These are phyloP conservation scores for Dasysyrphus albostriatus DNA, from an alignment of 2,888 invertebrate species.

Conservation along the genomic window DNA sequence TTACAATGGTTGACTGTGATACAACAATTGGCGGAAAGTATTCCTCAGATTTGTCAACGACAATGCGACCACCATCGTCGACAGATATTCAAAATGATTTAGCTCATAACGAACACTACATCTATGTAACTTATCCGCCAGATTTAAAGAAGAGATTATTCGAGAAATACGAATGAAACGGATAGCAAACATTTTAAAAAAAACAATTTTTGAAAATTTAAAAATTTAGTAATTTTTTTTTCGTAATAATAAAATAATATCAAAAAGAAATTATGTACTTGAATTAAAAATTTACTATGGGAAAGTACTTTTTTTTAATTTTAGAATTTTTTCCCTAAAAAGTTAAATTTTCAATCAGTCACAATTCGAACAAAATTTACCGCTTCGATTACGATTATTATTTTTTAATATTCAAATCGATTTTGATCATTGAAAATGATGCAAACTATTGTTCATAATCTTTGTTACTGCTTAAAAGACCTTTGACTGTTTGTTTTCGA, in stretches of 20 bases:
- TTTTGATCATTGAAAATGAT: too few relatives aligned
- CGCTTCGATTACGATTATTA: too few relatives aligned
- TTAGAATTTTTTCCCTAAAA: too few relatives aligned
- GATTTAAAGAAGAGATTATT: slow-evolving; percentile 92
- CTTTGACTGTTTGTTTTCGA: too few relatives aligned
- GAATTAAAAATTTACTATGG: too few relatives aligned
- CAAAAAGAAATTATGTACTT: slow-evolving; percentile 43
- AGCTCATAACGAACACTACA: slow-evolving; percentile 90
- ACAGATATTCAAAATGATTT: slow-evolving; percentile 84
- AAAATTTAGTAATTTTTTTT: slow-evolving; percentile 71
- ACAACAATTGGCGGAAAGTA: slow-evolving; percentile 76
- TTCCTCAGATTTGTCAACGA: slow-evolving; percentile 71
- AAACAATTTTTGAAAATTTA: slow-evolving; percentile 49
- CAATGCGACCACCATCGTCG: slow-evolving; percentile 81
- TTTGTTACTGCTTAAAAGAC: too few relatives aligned
- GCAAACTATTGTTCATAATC: too few relatives aligned
- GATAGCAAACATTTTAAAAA: not conserved
- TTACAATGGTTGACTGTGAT: slow-evolving; percentile 77
- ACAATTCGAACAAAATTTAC: too few relatives aligned
- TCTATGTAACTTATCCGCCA: slow-evolving; percentile 94
- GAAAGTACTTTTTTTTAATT: too few relatives aligned
- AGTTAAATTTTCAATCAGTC: too few relatives aligned
- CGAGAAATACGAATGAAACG: slow-evolving; percentile 85
- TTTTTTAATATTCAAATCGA: too few relatives aligned
- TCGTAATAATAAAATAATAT: slow-evolving; percentile 73